Conservation (phyloP, 2,113 vertebrate species). For the Tor tambroides region DNA sequence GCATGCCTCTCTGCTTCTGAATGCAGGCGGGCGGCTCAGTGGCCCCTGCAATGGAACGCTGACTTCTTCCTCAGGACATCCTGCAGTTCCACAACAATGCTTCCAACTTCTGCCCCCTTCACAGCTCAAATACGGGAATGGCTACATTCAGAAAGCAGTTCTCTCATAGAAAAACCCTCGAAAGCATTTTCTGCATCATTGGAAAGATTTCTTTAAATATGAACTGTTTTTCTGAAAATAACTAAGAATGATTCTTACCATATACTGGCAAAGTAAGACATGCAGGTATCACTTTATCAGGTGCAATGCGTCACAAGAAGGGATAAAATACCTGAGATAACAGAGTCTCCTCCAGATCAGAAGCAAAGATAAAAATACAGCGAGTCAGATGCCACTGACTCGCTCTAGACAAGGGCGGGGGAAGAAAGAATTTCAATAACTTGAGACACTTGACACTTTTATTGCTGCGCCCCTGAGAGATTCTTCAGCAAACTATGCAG, state of each 20-base stretch:
- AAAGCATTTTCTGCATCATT: background rate
- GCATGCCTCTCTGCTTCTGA: constrained; percentile 62
- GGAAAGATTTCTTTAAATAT: too few species aligned
- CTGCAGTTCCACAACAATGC: constrained; percentile 86
- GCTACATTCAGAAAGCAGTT: constrained; percentile 66
- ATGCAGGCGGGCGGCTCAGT: constrained; percentile 55
- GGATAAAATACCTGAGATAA: constrained; percentile 24
- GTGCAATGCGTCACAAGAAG: background rate
- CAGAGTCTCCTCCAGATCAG: constrained; percentile 19
- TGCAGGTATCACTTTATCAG: constrained; percentile 5
- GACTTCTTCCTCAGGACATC: constrained; percentile 97
- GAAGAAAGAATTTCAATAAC: constrained; percentile 62
- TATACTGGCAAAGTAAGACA: background rate
- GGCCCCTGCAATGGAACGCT: constrained; percentile 55
- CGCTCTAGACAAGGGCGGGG: constrained; percentile 16
- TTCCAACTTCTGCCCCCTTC: constrained; percentile 69
- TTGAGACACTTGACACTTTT: constrained; percentile 62
- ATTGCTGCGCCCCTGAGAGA: constrained; percentile 50
- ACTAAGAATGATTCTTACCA: background rate
- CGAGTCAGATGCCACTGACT: constrained; percentile 34
- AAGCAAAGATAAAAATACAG: constrained; percentile 24
- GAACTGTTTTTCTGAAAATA: background rate
- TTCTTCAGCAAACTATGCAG: background rate
- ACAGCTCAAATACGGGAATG: constrained; percentile 79
- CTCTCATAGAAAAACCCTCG: constrained; percentile 38